phyloP scores from a whole-genome alignment of 2,888 invertebrate species.

The Vanessa cardui region DNA sequence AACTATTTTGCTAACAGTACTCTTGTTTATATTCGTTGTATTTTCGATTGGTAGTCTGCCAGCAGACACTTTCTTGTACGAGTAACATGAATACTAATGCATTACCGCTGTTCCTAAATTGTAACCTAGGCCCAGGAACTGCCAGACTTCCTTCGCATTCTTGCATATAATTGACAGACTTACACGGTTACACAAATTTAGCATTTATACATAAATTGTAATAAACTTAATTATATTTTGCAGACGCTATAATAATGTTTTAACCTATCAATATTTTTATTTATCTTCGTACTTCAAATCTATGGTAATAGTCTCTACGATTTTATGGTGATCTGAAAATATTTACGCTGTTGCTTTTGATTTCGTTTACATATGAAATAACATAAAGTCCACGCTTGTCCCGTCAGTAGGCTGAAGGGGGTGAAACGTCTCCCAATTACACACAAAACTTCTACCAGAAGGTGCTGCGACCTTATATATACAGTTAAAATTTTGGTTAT shows the following conservation, averaged over 20 bases:
- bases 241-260: not conserved
- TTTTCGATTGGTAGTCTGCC: constrained; percentile 11
- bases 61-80: constrained; percentile 27
- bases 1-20: constrained; percentile 8
- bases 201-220: not conserved
- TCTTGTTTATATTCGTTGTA: constrained; percentile 16
- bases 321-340: too few species aligned
- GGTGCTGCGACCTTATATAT: too few species aligned
- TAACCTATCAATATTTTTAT: too few species aligned
- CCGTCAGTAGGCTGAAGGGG: too few species aligned
- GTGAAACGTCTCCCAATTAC: too few species aligned
- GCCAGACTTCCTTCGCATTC: not conserved
- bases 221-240: not conserved
- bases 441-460: too few species aligned
- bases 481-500: not conserved
- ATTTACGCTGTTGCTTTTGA: too few species aligned
- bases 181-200: not conserved
- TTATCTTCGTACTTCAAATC: too few species aligned
- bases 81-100: constrained; percentile 25
- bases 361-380: too few species aligned
- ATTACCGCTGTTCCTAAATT: constrained; percentile 23
- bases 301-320: too few species aligned
- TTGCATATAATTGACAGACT: constrained; percentile 3
- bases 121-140: constrained; percentile 20
- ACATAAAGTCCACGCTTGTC: too few species aligned